A percentile compares a stretch with the other conserved stretches of the same genome.
Conservation (phyloP, 92 coral and sea anemone species). For the Isaurus tuberculatus region DNA sequence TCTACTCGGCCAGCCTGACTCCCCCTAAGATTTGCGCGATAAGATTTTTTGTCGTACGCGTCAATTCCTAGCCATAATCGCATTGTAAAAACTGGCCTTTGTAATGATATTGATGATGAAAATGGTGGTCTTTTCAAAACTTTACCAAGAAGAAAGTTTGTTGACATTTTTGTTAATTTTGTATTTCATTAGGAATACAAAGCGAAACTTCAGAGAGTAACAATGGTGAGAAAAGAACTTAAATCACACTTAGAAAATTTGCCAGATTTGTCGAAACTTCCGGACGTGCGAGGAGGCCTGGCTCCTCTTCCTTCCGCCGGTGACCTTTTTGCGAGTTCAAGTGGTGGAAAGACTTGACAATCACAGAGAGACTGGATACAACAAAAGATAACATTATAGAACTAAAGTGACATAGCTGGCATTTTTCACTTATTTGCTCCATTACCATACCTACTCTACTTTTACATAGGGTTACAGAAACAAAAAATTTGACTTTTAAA, state of each 20-base stretch:
- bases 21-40: too few relatives aligned
- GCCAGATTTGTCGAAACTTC: slow-evolving; percentile 94
- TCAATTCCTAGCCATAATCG: too few relatives aligned
- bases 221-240: slow-evolving; percentile 93
- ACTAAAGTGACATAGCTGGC: not conserved
- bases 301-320: slow-evolving; percentile 99
- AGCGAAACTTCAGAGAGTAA: slow-evolving; percentile 91
- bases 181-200: slow-evolving; percentile 79
- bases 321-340: slow-evolving; percentile 88
- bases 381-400: not conserved
- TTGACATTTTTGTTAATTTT: not conserved
- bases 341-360: slow-evolving; percentile 67
- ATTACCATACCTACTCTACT: too few relatives aligned
- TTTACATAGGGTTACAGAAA: too few relatives aligned
- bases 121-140: too few relatives aligned
- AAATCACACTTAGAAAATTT: slow-evolving; percentile 95
- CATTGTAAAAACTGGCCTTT: too few relatives aligned
- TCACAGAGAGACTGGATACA: too few relatives aligned
- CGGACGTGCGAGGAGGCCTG: slow-evolving; percentile 92
- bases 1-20: too few relatives aligned
- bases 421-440: too few relatives aligned
- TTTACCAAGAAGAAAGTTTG: not conserved
- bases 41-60: too few relatives aligned
- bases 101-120: not conserved
- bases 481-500: too few relatives aligned